These are phyloP conservation scores for Tupaia chinensis DNA, from an alignment of 2,113 vertebrate species.

Conservation along the genomic window DNA sequence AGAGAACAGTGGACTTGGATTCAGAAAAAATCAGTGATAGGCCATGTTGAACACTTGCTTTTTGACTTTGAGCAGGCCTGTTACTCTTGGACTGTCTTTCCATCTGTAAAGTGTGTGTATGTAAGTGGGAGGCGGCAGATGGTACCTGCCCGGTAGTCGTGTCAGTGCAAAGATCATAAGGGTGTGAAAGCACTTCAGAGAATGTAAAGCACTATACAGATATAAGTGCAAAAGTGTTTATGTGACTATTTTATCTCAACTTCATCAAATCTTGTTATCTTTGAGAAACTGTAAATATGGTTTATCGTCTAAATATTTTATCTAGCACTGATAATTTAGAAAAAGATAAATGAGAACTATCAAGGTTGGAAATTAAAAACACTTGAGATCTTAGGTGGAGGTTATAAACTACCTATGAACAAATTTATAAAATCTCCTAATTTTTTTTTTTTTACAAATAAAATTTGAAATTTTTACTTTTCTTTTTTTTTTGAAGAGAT, in stretches of 20 bases:
- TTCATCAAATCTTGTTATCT: background rate
- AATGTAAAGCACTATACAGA: conserved; percentile 36
- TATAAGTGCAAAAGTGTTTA: conserved; percentile 38
- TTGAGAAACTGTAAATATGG: conserved; percentile 47
- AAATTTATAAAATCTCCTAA: background rate
- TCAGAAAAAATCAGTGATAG: background rate
- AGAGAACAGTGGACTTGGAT: conserved; percentile 33
- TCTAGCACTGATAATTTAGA: conserved; percentile 31
- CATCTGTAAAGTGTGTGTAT: conserved; percentile 10
- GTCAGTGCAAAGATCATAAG: conserved; percentile 39
- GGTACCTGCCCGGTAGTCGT: too few species aligned
- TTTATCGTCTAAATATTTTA: conserved; percentile 40
- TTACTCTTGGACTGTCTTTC: conserved; percentile 48
- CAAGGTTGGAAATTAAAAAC: conserved; percentile 30
- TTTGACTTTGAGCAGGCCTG: conserved; percentile 13
- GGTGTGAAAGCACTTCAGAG: conserved; percentile 5
- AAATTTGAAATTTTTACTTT: conserved; percentile 47
- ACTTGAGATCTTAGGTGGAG: background rate
- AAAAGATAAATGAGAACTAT: conserved; percentile 48
- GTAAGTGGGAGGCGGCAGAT: background rate
- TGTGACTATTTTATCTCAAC: conserved; percentile 41
- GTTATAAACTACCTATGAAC: conserved; percentile 30
- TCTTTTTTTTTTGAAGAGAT: too few species aligned
- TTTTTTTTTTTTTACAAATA: background rate
- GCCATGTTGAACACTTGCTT: conserved; percentile 29